phyloP scores from a whole-genome alignment of 2,888 invertebrate species.

The Drosophila lutescens region DNA sequence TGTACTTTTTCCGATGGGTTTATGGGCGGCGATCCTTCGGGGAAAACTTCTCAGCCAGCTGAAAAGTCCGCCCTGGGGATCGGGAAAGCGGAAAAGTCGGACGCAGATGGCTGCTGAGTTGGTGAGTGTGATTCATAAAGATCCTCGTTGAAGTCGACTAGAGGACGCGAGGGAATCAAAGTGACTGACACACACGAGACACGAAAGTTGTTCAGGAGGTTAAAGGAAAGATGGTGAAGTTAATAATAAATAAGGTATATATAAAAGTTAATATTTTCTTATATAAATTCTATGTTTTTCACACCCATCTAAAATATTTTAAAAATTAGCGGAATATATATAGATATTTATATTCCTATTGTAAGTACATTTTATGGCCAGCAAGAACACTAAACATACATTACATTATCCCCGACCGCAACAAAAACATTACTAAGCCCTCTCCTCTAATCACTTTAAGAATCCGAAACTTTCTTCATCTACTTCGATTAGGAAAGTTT shows the following conservation, averaged over 20 bases:
- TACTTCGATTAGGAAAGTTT: slow-evolving; percentile 42
- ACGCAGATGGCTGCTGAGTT: slow-evolving; percentile 14
- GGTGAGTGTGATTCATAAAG: slow-evolving; percentile 59
- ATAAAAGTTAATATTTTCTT: too few species aligned
- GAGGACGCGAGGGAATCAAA: slow-evolving; percentile 14
- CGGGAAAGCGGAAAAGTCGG: slow-evolving; percentile 38
- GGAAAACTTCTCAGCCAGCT: slow-evolving; percentile 46
- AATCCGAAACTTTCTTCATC: slow-evolving; percentile 23
- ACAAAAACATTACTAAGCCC: slow-evolving; percentile 2
- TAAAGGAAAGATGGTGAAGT: neutral
- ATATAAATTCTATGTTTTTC: too few species aligned
- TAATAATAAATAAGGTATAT: too few species aligned
- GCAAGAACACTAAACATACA: neutral
- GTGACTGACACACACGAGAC: slow-evolving; percentile 1
- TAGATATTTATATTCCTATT: too few species aligned
- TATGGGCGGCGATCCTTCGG: slow-evolving; percentile 61
- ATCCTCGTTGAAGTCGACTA: slow-evolving; percentile 45
- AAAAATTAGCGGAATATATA: too few species aligned
- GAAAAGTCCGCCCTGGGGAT: slow-evolving; percentile 46
- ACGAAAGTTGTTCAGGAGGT: neutral
- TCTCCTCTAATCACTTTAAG: slow-evolving; percentile 19
- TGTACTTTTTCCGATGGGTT: slow-evolving; percentile 55
- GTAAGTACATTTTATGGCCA: neutral
- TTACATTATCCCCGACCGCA: neutral
- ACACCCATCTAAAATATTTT: too few species aligned